Evolutionary conservation across 1,140 invertebrate genomes (phyloP).

Genomic region (Callitettix versicolor): DNA sequence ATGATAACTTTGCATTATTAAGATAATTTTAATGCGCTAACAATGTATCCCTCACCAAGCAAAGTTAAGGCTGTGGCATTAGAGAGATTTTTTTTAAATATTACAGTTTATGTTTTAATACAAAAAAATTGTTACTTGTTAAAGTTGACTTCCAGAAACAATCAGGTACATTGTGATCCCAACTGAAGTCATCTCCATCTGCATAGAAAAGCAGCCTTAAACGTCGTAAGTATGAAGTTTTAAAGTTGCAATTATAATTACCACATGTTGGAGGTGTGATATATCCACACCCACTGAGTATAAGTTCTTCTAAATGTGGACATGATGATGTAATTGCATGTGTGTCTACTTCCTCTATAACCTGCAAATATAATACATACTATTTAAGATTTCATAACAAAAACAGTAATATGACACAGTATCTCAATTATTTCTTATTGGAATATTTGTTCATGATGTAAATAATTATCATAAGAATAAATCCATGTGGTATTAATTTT

Average conservation of each 20-base stretch:
- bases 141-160: slow-evolving; percentile 28
- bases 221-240: neutral
- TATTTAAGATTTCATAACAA: neutral
- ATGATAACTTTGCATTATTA: too few relatives aligned
- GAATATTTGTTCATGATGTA: neutral
- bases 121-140: too few relatives aligned
- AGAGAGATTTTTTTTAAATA: too few relatives aligned
- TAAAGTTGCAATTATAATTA: slow-evolving; percentile 12
- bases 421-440: neutral
- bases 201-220: slow-evolving; percentile 27
- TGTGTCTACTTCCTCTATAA: slow-evolving; percentile 29
- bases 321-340: slow-evolving; percentile 25
- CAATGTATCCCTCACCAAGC: too few relatives aligned
- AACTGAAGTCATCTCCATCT: slow-evolving; percentile 30
- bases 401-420: neutral
- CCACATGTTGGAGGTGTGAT: slow-evolving; percentile 20
- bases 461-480: neutral
- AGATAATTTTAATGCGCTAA: too few relatives aligned
- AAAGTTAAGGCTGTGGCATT: too few relatives aligned
- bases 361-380: slow-evolving; percentile 18
- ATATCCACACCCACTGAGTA: slow-evolving; percentile 28
- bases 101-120: too few relatives aligned
- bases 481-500: too few relatives aligned
- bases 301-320: slow-evolving; percentile 23
- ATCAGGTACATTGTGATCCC: slow-evolving; percentile 26